Evolutionary conservation across 2,113 vertebrate genomes (phyloP), one percentile per base, ranked within the genome.

Genomic region (Phrynocephalus versicolor): DNA sequence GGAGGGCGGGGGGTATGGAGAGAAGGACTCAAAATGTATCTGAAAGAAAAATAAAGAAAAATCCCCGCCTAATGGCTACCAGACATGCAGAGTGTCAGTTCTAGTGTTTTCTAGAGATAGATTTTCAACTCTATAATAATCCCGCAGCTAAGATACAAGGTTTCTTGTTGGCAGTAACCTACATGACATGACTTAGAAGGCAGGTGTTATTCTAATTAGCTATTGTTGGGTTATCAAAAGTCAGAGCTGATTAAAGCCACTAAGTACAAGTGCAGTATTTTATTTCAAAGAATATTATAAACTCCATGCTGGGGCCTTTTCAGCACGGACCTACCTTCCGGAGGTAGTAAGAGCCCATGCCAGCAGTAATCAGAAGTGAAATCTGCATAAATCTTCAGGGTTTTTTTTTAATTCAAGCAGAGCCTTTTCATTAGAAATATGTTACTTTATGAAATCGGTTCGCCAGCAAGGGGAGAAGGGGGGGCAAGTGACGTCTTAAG

Each of bases 171-270:
- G 97, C 97, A 97, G 95, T 95, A 96, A 97, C 97, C 97, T 95
- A 92, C 96, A 90, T 96, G 97, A 96, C 97, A 96, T 96, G 97
- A 97, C 97, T 97, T 95, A 94, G 97, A 96, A 97, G 98, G 98
- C 98, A 99, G 98, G 98, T 99, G 98, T 97, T 97, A 98, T 98
- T 98, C 98, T 99, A 99, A 99, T 99, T 99, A 99, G 98, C 98
- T 98, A 98, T 99, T 99, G 98, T 99, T 99, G 98, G 98, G 98
- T 98, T 98, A 99, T 99, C 98, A 99, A 98, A 99, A 98, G 98
- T 98, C 97, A 97, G 97, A 97, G 97, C 98, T 99, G 98, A 99
- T 99, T 99, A 99, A 98, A 98, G 97, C 97, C 97, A 96, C 95
- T 97, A 97, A 98, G 98, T 97, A 97, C 97, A 96, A 97, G 96